Conservation (phyloP, 2,113 vertebrate genomes). For the Smithornis capensis region DNA sequence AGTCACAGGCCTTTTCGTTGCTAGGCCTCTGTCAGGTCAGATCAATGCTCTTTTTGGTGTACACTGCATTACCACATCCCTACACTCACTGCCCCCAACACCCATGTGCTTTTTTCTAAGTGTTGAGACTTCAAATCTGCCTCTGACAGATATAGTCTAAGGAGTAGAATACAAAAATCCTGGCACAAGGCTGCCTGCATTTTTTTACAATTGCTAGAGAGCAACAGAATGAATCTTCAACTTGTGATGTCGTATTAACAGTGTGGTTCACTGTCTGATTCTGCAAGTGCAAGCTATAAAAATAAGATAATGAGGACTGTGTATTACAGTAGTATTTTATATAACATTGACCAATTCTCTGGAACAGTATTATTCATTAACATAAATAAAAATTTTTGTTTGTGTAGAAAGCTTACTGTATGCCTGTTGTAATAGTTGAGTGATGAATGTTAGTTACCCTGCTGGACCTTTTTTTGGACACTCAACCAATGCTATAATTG, state of each 20-base stretch:
- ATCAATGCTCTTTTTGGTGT: not conserved
- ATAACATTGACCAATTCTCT: not conserved
- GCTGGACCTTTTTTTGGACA: not conserved
- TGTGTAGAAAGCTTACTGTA: not conserved
- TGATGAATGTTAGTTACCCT: not conserved
- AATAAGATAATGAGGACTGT: not conserved
- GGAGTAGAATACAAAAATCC: not conserved
- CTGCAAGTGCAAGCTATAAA: not conserved
- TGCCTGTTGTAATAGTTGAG: not conserved
- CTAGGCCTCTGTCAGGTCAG: not conserved
- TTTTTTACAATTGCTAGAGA: not conserved
- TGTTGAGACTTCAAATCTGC: not conserved
- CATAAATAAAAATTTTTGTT: not conserved
- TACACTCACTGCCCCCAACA: accelerated
- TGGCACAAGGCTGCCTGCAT: not conserved
- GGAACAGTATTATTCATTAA: not conserved
- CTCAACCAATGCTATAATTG: not conserved
- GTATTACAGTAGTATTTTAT: not conserved
- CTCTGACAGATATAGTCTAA: not conserved
- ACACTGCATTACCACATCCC: not conserved
- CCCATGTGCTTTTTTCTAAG: accelerated
- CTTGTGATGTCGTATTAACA: not conserved
- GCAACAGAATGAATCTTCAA: not conserved
- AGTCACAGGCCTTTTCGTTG: not conserved
- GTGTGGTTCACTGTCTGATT: not conserved